Percentiles rank a stretch among this genome's conserved stretches.
Conservation (phyloP, 2,113 vertebrate genomes). For the Dromiciops gliroides region DNA sequence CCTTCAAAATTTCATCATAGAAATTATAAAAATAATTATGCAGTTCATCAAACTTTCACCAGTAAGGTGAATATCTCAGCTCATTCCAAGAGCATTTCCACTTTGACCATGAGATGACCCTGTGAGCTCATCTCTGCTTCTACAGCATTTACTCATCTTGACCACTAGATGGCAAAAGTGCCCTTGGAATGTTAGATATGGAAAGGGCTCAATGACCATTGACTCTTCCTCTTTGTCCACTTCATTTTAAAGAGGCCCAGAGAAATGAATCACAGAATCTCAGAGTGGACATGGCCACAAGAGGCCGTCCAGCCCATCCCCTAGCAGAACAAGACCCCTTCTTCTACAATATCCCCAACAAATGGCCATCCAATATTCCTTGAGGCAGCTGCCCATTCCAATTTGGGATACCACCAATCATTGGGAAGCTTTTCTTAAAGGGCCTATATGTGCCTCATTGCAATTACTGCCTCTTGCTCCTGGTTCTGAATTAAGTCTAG, state of each 20-base stretch:
- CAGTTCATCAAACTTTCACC: neutral
- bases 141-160: neutral
- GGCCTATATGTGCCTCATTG: neutral
- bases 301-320: neutral
- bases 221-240: neutral
- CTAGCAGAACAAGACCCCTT: neutral
- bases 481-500: neutral
- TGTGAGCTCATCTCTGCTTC: neutral
- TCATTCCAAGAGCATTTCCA: neutral
- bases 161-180: neutral
- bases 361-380: neutral
- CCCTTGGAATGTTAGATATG: neutral
- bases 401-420: neutral
- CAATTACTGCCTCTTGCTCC: neutral
- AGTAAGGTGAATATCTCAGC: neutral
- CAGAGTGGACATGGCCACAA: neutral
- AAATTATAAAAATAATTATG: neutral
- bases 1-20: neutral
- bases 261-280: neutral
- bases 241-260: neutral
- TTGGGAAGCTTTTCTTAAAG: neutral
- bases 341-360: neutral
- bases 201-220: neutral
- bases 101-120: neutral
- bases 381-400: neutral